Evolutionary conservation across 2,113 vertebrate genomes (phyloP).

Genomic region (Myodes glareolus): DNA sequence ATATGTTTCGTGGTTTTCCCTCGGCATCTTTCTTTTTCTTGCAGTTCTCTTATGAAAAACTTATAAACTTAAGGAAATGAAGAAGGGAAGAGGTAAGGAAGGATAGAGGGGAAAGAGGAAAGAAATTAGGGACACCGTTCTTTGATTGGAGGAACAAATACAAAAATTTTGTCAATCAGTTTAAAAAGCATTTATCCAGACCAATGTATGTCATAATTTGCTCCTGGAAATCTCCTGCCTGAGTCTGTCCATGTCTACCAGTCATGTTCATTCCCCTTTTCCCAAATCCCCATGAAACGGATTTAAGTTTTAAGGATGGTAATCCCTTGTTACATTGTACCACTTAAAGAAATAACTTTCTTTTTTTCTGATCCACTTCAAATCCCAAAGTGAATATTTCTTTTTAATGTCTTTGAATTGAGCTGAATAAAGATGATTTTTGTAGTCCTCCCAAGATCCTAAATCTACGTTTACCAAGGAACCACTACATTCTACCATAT

Average conservation of each 20-base stretch:
- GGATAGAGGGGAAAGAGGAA: too few species aligned
- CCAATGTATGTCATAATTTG: not conserved
- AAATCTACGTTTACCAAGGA: conserved; percentile 33
- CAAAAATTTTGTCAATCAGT: not conserved
- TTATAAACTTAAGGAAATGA: not conserved
- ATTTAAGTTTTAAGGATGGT: conserved; percentile 8
- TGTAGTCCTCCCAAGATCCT: not conserved
- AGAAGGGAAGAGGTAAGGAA: too few species aligned
- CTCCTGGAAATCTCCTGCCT: not conserved
- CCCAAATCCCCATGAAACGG: not conserved
- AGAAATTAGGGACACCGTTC: too few species aligned
- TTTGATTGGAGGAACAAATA: not conserved
- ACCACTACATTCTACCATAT: conserved; percentile 10
- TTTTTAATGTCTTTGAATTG: conserved; percentile 49
- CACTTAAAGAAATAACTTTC: conserved; percentile 54
- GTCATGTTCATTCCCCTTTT: not conserved
- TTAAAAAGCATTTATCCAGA: not conserved
- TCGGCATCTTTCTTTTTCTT: not conserved
- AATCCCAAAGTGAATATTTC: conserved; percentile 53
- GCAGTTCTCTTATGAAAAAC: not conserved
- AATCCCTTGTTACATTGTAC: not conserved
- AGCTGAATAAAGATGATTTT: not conserved
- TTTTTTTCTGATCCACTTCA: not conserved
- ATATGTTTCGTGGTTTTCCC: not conserved
- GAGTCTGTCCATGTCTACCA: not conserved